Conservation (phyloP, 2,113 vertebrate genomes). For the Hassar affinis region DNA sequence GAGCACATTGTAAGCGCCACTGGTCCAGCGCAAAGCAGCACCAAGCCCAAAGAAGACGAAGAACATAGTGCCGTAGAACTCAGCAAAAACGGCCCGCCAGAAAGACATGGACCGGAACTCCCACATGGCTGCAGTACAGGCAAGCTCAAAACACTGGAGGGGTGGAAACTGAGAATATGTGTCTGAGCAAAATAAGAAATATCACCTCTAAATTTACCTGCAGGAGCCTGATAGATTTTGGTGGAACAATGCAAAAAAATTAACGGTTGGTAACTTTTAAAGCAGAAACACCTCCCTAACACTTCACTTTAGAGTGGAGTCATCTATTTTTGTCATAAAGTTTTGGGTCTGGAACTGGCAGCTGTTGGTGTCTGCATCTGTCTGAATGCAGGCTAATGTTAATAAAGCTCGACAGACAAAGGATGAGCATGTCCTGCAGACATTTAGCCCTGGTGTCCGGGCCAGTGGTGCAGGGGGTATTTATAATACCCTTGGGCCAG, state of each 20-base stretch:
- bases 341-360: conserved; percentile 60
- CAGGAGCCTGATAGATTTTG: conserved; percentile 37
- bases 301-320: conserved; percentile 36
- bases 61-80: conserved; percentile 94
- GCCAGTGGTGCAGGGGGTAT: conserved; percentile 68
- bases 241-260: conserved; percentile 43
- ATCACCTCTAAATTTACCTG: conserved; percentile 22
- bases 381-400: conserved; percentile 56
- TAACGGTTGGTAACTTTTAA: conserved; percentile 43
- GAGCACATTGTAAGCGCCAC: conserved; percentile 81
- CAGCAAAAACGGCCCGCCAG: conserved; percentile 92
- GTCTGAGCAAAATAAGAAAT: conserved; percentile 35
- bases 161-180: conserved; percentile 49
- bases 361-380: conserved; percentile 67
- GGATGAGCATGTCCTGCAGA: conserved; percentile 73
- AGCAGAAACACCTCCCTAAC: conserved; percentile 46
- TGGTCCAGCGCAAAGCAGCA: conserved; percentile 84
- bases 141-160: conserved; percentile 53
- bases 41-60: conserved; percentile 92
- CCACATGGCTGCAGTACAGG: conserved; percentile 80
- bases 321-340: conserved; percentile 65
- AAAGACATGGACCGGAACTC: conserved; percentile 92
- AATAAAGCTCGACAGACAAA: conserved; percentile 66
- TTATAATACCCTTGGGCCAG: conserved; percentile 69
- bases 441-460: conserved; percentile 72